These are phyloP conservation scores for Anguilla obscura DNA, from an alignment of 2,797 vertebrate species.

Conservation along the genomic window DNA sequence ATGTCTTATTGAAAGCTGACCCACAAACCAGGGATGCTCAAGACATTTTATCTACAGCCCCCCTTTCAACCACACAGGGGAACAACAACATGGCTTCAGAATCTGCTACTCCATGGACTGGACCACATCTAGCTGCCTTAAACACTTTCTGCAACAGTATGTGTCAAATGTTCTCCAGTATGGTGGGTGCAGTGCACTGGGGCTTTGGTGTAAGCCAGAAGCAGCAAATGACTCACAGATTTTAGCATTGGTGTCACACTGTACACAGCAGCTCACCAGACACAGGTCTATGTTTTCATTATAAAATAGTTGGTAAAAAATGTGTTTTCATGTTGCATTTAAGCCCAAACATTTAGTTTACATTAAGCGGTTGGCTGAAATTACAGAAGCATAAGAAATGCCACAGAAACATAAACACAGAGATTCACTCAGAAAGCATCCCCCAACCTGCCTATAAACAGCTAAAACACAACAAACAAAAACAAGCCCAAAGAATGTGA, in stretches of 20 bases:
- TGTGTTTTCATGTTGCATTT: background rate
- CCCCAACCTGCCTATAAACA: too few relatives aligned
- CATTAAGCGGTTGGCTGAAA: background rate
- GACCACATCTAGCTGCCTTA: background rate
- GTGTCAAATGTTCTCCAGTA: background rate
- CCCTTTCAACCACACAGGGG: background rate
- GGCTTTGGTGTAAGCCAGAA: background rate
- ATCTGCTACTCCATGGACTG: background rate
- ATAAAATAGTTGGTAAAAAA: background rate
- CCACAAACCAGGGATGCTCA: background rate
- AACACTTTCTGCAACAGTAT: background rate
- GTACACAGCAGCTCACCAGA: background rate
- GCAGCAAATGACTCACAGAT: background rate
- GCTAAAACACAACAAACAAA: too few relatives aligned
- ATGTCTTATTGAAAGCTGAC: background rate
- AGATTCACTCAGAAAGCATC: background rate
- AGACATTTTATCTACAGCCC: background rate
- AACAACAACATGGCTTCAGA: background rate
- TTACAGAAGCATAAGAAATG: background rate
- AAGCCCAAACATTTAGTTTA: background rate
- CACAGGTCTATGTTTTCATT: background rate
- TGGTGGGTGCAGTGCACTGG: background rate
- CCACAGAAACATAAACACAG: background rate
- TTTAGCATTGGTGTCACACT: background rate
- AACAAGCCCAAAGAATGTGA: too few relatives aligned